phyloP scores from a whole-genome alignment of 2,888 invertebrate species.

The Heterodera filipjevi region DNA sequence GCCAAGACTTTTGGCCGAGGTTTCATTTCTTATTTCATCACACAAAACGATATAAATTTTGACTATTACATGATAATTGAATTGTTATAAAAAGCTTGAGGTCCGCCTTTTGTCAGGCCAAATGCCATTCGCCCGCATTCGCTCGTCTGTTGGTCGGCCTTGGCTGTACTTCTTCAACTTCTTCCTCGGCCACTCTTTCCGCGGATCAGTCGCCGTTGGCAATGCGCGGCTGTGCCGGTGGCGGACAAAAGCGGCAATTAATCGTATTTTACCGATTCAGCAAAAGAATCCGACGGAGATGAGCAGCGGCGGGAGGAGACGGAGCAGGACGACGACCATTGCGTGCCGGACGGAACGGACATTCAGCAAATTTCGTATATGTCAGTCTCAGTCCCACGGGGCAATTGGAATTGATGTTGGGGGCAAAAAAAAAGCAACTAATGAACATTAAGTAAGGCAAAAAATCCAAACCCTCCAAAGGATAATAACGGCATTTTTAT shows the following conservation, averaged over 20 bases:
- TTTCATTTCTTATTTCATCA: neutral
- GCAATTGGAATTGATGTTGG: too few species aligned
- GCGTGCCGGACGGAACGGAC: slow-evolving; percentile 39
- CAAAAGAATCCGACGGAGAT: neutral
- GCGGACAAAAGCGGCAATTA: neutral
- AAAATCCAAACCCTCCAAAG: too few species aligned
- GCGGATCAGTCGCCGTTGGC: neutral
- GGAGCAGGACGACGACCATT: slow-evolving; percentile 34
- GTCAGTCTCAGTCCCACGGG: slow-evolving; percentile 25
- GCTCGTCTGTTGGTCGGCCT: neutral
- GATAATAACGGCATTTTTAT: too few species aligned
- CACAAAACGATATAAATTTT: neutral
- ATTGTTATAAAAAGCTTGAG: neutral
- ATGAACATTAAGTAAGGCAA: too few species aligned
- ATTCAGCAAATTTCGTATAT: slow-evolving; percentile 37
- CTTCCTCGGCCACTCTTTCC: neutral
- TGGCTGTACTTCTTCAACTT: neutral
- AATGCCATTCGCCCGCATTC: neutral
- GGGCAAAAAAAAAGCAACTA: too few species aligned
- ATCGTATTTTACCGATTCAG: neutral
- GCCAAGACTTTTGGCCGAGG: slow-evolving; percentile 5
- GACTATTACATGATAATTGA: neutral
- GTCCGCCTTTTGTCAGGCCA: neutral
- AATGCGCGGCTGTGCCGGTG: neutral
- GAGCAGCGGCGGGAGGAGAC: neutral